These are phyloP conservation scores for Pygoscelis adeliae DNA, from an alignment of 2,113 vertebrate species.

Conservation along the genomic window DNA sequence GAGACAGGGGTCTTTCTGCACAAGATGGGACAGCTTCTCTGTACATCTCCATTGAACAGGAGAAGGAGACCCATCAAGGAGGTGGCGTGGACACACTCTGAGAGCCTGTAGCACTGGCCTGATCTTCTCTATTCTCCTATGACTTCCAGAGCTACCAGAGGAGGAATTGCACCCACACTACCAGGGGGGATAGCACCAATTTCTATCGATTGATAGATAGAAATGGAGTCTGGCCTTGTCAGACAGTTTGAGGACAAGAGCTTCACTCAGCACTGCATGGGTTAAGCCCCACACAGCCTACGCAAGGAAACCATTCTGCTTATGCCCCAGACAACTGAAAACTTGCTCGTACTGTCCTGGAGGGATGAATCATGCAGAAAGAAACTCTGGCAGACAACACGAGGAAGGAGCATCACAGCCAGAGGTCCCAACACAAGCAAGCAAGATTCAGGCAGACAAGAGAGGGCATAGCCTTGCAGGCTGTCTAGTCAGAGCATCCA, in stretches of 20 bases:
- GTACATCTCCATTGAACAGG: neutral
- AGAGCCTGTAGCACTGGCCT: neutral
- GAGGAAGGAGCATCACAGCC: neutral
- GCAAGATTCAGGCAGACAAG: neutral
- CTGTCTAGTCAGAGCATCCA: neutral
- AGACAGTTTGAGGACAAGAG: neutral
- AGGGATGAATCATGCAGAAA: neutral
- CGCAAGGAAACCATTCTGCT: neutral
- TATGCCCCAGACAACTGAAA: neutral
- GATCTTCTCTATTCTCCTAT: neutral
- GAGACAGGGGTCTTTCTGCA: neutral
- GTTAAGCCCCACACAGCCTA: neutral
- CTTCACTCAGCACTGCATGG: neutral
- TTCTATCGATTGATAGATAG: rapidly evolving
- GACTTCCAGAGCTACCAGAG: neutral
- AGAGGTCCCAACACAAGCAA: neutral
- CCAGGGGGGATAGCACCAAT: neutral
- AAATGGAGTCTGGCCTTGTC: neutral
- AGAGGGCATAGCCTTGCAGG: neutral
- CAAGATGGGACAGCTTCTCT: neutral
- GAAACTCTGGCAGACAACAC: neutral
- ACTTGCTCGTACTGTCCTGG: neutral
- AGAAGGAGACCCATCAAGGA: neutral
- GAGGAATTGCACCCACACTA: neutral
- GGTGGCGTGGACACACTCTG: neutral